phyloP scores from a whole-genome alignment of 2,888 invertebrate species.

The Morpho helenor region DNA sequence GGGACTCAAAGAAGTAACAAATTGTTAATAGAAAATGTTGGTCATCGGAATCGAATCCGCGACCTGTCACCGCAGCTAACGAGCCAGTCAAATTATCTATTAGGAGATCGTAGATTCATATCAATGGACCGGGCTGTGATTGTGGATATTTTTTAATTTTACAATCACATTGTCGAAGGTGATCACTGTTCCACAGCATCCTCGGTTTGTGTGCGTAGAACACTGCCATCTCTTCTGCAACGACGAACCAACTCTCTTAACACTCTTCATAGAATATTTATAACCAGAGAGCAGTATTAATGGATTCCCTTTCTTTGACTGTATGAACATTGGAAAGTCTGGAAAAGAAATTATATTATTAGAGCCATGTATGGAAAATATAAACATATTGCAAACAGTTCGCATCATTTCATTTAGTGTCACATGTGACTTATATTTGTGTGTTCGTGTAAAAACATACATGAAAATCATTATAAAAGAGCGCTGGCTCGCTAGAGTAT shows the following conservation, averaged over 20 bases:
- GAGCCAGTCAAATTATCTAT: too few species aligned
- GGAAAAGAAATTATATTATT: conserved; percentile 19
- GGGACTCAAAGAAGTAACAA: too few species aligned
- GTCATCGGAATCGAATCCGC: too few species aligned
- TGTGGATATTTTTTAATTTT: conserved; percentile 29
- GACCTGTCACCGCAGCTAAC: too few species aligned
- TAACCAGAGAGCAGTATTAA: conserved; percentile 32
- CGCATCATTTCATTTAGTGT: too few species aligned
- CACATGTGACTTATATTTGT: too few species aligned
- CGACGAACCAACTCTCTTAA: conserved; percentile 19
- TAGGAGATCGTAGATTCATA: neutral
- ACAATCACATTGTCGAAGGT: conserved; percentile 37
- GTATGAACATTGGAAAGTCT: conserved; percentile 26
- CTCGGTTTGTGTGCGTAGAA: conserved; percentile 38
- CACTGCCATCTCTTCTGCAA: conserved; percentile 38
- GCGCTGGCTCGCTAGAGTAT: too few species aligned
- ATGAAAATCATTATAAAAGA: too few species aligned
- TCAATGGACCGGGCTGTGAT: conserved; percentile 28
- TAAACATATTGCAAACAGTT: too few species aligned
- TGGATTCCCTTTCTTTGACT: conserved; percentile 31
- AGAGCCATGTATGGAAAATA: too few species aligned
- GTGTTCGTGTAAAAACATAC: too few species aligned
- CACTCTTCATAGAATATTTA: conserved; percentile 32
- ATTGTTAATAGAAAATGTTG: too few species aligned
- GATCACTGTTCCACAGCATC: conserved; percentile 35